Evolutionary conservation across 2,888 invertebrate species (phyloP), one percentile per base, ranked within the genome.

Genomic region (Drosophila testacea): DNA sequence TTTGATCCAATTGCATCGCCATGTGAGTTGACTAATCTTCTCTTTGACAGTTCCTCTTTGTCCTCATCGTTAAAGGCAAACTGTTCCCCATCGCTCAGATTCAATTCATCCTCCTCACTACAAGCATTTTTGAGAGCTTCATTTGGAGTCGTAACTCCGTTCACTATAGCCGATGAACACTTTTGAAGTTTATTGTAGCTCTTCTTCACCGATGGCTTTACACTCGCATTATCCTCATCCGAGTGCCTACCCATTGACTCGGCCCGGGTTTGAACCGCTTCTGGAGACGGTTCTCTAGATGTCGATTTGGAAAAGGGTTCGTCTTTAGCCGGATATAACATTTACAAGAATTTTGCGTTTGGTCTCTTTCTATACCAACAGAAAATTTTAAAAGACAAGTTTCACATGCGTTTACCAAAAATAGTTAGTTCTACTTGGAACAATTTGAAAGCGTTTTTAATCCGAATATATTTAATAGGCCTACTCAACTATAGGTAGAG

Each of bases 361-460:
- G 54, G 41, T 64, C 27, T 47, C 22, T 30, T 47, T 28, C n/a
- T 11, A 38, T 27, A 38, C 13, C 32, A 55, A 63, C 62, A 55
- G 44, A 48, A 34, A 63, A 63, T 63, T 63, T 62, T 63, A 60
- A 74, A 77, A 73, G 47, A 65, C 67, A 71, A 60, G 55, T 73
- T 69, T 79, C 75, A 81, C 78, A 86, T 81, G 74, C 73, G 63
- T 68, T 77, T 79, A 71, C 86, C 83, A 77, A 89, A 89, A 85
- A 69, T 51, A 56, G 60, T 67, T 56, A 69, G 22, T 69, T 73
- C 46, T 39, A 65, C 65, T 65, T 66, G 16, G 32, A 73, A 64
- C 59, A 68, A 65, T 60, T 55, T 16, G 47, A 75, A 68, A 52
- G 36, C 47, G 47, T 57, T 71, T 41, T 36, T n/a, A n/a, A 28